Evolutionary conservation across 2,888 invertebrate genomes (phyloP).

Genomic region (Ichneumoninae sp.): DNA sequence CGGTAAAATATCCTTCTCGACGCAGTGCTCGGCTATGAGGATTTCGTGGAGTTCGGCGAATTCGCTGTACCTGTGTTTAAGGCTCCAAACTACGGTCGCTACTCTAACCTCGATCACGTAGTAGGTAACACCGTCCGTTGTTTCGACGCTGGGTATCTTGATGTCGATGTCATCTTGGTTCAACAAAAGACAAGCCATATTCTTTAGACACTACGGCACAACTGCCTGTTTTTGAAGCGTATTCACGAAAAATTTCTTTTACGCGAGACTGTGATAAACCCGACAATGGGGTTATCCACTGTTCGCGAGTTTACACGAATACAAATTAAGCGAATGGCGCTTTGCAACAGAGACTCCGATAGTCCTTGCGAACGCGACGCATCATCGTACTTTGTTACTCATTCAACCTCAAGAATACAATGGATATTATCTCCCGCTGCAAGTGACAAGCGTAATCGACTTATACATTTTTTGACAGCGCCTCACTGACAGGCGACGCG

Average conservation of each 20-base stretch:
- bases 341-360: constrained; percentile 13
- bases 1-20: constrained; percentile 94
- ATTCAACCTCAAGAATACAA: constrained; percentile 8
- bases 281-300: neutral
- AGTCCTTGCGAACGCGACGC: constrained; percentile 16
- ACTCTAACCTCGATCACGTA: constrained; percentile 90
- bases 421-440: neutral
- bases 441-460: neutral
- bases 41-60: constrained; percentile 95
- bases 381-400: constrained; percentile 13
- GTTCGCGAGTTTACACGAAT: neutral
- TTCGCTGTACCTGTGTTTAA: constrained; percentile 94
- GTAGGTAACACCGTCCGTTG: constrained; percentile 89
- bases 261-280: neutral
- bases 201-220: neutral
- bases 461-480: constrained; percentile 49
- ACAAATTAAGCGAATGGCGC: neutral
- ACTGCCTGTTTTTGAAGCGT: neutral
- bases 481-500: constrained; percentile 33
- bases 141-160: constrained; percentile 88
- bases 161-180: constrained; percentile 89
- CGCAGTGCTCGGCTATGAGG: constrained; percentile 92
- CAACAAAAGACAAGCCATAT: constrained; percentile 91
- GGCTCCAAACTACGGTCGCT: constrained; percentile 91
- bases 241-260: neutral